phyloP scores from a whole-genome alignment of 2,113 vertebrate species.

The Psittacara wagleri region DNA sequence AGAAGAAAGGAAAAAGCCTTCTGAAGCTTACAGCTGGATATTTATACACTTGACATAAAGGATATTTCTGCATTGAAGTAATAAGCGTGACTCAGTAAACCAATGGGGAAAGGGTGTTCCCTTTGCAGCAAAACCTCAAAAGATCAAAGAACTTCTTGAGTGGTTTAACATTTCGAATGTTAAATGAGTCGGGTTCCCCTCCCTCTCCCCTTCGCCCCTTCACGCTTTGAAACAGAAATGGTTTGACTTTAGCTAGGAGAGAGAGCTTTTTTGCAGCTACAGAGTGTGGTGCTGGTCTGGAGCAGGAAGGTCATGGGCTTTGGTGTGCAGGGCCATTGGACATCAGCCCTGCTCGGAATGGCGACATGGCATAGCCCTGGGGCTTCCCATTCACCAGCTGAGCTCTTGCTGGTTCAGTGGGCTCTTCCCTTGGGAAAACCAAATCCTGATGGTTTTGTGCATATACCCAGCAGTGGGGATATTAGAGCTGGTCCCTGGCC shows the following conservation, averaged over 20 bases:
- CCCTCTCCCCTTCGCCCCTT: slow-evolving; percentile 40
- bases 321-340: neutral
- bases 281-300: neutral
- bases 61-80: slow-evolving; percentile 70
- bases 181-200: slow-evolving; percentile 47
- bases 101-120: slow-evolving; percentile 67
- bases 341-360: neutral
- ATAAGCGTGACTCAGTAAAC: slow-evolving; percentile 68
- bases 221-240: neutral
- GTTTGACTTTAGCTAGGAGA: neutral
- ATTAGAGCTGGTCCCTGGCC: neutral
- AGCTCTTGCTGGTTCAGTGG: accelerated
- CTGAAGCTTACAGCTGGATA: slow-evolving; percentile 63
- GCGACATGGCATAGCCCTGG: neutral
- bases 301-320: neutral
- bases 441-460: neutral
- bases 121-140: slow-evolving; percentile 69
- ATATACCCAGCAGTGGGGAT: neutral
- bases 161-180: slow-evolving; percentile 60
- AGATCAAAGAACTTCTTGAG: slow-evolving; percentile 66
- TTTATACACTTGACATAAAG: slow-evolving; percentile 69
- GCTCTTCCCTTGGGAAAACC: neutral
- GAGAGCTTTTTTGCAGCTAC: neutral
- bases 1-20: slow-evolving; percentile 3
- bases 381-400: neutral